Evolutionary conservation across 2,113 vertebrate species (phyloP).

Genomic region (Nansenia antarctica): DNA sequence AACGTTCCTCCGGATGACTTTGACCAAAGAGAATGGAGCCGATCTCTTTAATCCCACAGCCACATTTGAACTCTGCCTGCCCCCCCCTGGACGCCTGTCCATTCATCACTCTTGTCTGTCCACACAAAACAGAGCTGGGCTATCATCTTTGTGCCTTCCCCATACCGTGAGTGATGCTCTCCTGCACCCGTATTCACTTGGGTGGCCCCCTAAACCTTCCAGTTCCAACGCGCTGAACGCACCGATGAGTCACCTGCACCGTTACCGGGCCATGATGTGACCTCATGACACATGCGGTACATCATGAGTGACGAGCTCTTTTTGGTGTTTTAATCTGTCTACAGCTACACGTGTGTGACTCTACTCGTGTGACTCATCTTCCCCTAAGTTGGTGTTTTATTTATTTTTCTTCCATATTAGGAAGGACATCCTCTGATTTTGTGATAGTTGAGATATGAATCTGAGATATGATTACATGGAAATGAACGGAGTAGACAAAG

Average conservation of each 20-base stretch:
- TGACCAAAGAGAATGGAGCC: neutral
- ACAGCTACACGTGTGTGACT: too few species aligned
- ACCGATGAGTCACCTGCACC: neutral
- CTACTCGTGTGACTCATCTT: too few species aligned
- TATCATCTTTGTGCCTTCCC: neutral
- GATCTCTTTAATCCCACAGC: conserved; percentile 8
- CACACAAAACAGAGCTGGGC: neutral
- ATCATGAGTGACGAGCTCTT: too few species aligned
- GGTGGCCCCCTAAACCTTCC: neutral
- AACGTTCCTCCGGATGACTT: conserved; percentile 9
- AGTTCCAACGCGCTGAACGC: neutral
- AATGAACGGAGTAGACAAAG: neutral
- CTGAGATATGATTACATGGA: neutral
- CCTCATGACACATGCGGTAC: too few species aligned
- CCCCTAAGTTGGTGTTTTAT: too few species aligned
- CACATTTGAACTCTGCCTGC: neutral
- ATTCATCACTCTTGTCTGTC: conserved; percentile 6
- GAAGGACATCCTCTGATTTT: neutral
- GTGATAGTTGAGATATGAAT: neutral
- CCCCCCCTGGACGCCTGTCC: neutral
- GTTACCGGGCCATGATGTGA: too few species aligned
- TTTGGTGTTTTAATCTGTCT: too few species aligned
- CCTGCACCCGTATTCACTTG: neutral
- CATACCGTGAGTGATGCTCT: neutral
- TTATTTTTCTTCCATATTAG: too few species aligned